Base-by-base conservation (phyloP, 2,113 vertebrate genomes). In the Neoarius graeffei region DNA sequence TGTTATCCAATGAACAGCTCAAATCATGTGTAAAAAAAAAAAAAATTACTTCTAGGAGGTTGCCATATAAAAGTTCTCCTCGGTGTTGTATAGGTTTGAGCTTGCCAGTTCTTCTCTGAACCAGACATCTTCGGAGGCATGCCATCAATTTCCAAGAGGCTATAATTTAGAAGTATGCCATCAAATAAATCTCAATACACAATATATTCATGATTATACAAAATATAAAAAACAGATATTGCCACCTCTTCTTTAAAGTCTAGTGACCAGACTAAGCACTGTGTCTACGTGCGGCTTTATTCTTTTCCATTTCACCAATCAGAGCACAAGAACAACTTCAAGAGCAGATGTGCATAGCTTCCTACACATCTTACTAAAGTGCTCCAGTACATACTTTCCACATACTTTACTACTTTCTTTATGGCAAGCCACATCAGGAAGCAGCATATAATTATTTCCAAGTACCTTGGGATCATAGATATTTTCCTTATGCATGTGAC, bases 401-500 rank as follows among this genome's bases (percentile, higher is more conserved):
- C n/a, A 71, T 17, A 57, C 64, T 88, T 83, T 64, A 85, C 52
- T 52, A 48, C 73, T 66, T 42, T 25, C 35, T 88, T 82, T 73
- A 77, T 77, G 0, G 11, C 27, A 88, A 76, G 1, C 17, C 64
- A 50, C 35, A 84, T 88, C 64, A 86, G 80, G 74, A 85, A 81
- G n/a, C 59, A 67, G 73, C 35, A 30, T 17, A 74, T 54, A 15
- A 88, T 81, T 80, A 84, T 90, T 77, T 85, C 64, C 62, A 81
- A 88, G 30, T 52, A 30, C 54, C 86, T 77, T 60, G 62, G 56
- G 74, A 87, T 86, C 35, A 87, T 57, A 88, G 50, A 77, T 76
- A 86, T 85, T 64, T 91, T 76, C 56, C 50, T 8, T 27, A 69
- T 90, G 66, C 10, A 83, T 88, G 56, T 81, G 79, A 59, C 79